A percentile compares a stretch with the other conserved stretches of the same genome.
phyloP scores from a whole-genome alignment of 2,113 vertebrate genomes.

The Chloroceryle aenea region DNA sequence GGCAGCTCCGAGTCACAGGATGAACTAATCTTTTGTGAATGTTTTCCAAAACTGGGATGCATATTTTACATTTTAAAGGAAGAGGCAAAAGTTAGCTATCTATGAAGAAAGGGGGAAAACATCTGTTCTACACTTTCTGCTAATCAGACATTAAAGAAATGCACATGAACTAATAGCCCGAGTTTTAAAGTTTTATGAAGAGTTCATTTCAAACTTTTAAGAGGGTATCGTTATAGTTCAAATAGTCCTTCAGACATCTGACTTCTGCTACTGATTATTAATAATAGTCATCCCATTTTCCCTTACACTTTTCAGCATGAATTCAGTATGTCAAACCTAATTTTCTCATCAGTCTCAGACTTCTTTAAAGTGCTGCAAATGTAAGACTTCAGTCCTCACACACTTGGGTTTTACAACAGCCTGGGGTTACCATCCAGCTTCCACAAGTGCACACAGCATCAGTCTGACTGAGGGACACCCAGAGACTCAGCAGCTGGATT shows the following conservation, averaged over 20 bases:
- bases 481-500: background rate
- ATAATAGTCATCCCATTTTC: conserved; percentile 35
- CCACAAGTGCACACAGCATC: background rate
- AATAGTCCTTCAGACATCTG: conserved; percentile 52
- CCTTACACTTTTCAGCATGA: conserved; percentile 30
- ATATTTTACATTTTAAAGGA: conserved; percentile 57
- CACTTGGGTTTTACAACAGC: background rate
- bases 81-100: conserved; percentile 42
- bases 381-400: background rate
- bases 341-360: conserved; percentile 48
- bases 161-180: background rate
- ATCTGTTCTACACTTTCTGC: conserved; percentile 40
- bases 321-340: conserved; percentile 65
- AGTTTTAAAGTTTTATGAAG: conserved; percentile 15
- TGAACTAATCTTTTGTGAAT: conserved; percentile 49
- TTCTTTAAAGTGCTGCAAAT: background rate
- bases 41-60: conserved; percentile 41
- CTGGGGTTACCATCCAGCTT: background rate
- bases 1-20: conserved; percentile 1
- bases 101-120: background rate
- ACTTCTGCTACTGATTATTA: conserved; percentile 67
- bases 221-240: background rate
- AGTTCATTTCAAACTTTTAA: conserved; percentile 51
- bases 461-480: background rate
- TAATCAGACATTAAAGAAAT: conserved; percentile 35